Evolutionary conservation across 2,797 vertebrate genomes (phyloP).

Genomic region (Chanos chanos): DNA sequence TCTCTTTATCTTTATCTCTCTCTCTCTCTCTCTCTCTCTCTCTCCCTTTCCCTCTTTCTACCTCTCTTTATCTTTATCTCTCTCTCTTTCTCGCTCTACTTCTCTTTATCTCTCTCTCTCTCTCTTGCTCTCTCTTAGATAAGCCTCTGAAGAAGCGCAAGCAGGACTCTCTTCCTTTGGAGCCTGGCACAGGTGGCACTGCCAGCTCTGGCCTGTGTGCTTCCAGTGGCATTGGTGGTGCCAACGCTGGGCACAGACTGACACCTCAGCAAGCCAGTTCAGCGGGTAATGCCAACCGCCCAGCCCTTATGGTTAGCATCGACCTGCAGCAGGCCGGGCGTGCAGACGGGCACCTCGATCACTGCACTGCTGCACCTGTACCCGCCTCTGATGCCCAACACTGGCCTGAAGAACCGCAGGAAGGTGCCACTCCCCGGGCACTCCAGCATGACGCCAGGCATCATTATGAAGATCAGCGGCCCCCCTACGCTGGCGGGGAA

Average conservation of each 20-base stretch:
- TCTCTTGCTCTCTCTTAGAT: conserved; percentile 73
- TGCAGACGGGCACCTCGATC: conserved; percentile 24
- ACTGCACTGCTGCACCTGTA: conserved; percentile 67
- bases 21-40: background rate
- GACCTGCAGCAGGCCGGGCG: conserved; percentile 83
- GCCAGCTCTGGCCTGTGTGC: conserved; percentile 70
- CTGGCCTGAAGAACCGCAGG: conserved; percentile 75
- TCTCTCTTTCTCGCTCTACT: background rate
- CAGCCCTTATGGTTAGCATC: conserved; percentile 95
- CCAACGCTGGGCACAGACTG: conserved; percentile 88
- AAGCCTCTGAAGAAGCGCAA: conserved; percentile 97
- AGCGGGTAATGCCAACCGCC: too few species aligned
- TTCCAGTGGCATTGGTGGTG: conserved; percentile 77
- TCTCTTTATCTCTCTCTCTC: conserved; percentile 6
- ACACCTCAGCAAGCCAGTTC: conserved; percentile 90
- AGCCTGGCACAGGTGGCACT: conserved; percentile 79
- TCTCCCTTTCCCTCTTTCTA: background rate
- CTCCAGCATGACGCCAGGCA: conserved; percentile 63
- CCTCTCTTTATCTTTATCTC: background rate
- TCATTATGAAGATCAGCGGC: conserved; percentile 61
- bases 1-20: background rate
- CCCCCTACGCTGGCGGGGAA: conserved; percentile 87
- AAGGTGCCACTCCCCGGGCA: conserved; percentile 70
- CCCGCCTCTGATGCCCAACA: conserved; percentile 76
- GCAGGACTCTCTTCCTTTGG: conserved; percentile 93